A percentile compares a stretch with the other conserved stretches of the same genome.
Conservation (phyloP, 2,888 invertebrate genomes). For the Eutolmus rufibarbis region DNA sequence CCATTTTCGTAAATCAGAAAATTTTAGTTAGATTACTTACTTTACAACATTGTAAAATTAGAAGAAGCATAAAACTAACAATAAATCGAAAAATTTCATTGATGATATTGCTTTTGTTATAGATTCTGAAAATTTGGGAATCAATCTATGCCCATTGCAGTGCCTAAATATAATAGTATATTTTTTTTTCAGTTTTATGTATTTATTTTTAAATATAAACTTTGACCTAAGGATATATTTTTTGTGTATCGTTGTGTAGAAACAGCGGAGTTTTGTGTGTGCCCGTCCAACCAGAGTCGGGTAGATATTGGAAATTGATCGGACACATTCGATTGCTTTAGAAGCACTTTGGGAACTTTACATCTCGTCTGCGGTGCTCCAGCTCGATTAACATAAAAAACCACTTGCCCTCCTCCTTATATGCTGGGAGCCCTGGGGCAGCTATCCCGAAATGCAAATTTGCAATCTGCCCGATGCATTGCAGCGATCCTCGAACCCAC, state of each 20-base stretch:
- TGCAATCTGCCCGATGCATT: not conserved
- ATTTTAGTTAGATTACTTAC: too few relatives aligned
- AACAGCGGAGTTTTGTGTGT: not conserved
- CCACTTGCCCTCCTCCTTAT: not conserved
- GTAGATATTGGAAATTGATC: not conserved
- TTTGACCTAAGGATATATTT: not conserved
- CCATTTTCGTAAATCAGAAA: too few relatives aligned
- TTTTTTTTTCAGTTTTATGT: too few relatives aligned
- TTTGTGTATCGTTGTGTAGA: not conserved
- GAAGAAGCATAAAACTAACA: too few relatives aligned
- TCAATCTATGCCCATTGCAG: too few relatives aligned
- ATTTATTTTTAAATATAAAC: not conserved
- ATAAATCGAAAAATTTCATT: too few relatives aligned
- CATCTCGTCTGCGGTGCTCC: not conserved
- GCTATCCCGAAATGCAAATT: conserved; percentile 9
- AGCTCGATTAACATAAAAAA: not conserved
- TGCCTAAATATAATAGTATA: too few relatives aligned
- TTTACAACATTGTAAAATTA: too few relatives aligned
- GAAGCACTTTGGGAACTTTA: not conserved
- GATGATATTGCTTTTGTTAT: too few relatives aligned
- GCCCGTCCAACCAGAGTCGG: not conserved
- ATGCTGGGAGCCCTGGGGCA: not conserved
- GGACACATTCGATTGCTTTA: not conserved
- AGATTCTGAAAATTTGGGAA: too few relatives aligned
- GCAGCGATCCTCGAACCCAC: not conserved